Conservation (phyloP, 2,113 vertebrate species). For the Crocuta crocuta region DNA sequence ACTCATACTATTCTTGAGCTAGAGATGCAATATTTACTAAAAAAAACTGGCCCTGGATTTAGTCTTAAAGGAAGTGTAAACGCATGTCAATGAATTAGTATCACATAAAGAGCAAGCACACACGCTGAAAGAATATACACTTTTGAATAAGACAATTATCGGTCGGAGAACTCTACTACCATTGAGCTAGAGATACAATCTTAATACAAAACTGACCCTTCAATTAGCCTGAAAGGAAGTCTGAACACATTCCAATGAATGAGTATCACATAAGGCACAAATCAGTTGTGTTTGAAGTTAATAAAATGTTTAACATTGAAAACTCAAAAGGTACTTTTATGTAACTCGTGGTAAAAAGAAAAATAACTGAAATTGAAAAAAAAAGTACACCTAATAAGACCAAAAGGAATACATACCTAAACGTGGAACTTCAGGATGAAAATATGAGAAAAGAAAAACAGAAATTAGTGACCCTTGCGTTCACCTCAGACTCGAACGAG, state of each 20-base stretch:
- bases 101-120: background rate
- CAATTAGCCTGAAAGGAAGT: conserved; percentile 4
- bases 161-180: background rate
- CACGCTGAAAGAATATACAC: background rate
- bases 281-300: background rate
- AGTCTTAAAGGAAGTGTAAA: conserved; percentile 24
- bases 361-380: background rate
- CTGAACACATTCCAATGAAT: background rate
- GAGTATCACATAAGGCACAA: background rate
- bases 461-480: background rate
- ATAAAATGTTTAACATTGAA: conserved; percentile 5
- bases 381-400: background rate
- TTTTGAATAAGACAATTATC: background rate
- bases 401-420: background rate
- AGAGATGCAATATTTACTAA: background rate
- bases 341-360: conserved; percentile 21
- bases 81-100: background rate
- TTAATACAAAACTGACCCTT: background rate
- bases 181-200: background rate
- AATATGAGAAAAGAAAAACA: background rate
- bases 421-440: background rate
- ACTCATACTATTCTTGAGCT: background rate
- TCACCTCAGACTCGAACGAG: background rate
- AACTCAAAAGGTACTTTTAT: background rate
- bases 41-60: background rate